Base-by-base conservation (phyloP, 23 tunicate species). In the Phallusia fumigata region DNA sequence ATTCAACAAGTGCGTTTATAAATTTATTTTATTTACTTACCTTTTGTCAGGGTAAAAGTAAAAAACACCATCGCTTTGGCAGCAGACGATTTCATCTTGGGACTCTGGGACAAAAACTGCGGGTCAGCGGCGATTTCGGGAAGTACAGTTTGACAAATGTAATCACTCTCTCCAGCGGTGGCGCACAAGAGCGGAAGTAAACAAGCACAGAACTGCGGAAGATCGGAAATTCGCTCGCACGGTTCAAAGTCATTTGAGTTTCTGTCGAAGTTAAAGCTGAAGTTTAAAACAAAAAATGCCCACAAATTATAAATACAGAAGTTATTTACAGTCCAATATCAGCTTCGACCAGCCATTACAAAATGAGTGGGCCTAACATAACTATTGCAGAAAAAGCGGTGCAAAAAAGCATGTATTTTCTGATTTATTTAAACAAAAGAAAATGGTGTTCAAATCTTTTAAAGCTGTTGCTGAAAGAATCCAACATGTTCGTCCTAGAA, bases 181-280 rank as follows among this genome's bases (percentile, higher is more conserved):
- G 72, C 36, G 40, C 79, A 74, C 15, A 74, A 21, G 24, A 83
- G 35, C 1, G 86, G 69, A 5, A 83, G 79, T 19, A 83, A 47
- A 31, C 76, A 31, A 22, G 79, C 79, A 35, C 69, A 74, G 40
- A 83, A 83, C 36, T 74, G 79, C 33, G 86, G 69, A 31, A 83
- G 79, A 49, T 83, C 86, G 44, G 79, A 45, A 30, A 45, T 11
- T 65, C 64, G 31, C 18, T 81, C 76, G 32, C 76, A 65, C 5
- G 77, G 19, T 53, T 74, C 76, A 36, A 65, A 81, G 28, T 81
- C 53, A 16, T 16, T 24, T 16, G 69, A 58, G 28, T 24, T 58
- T 24, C 69, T 58, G 69, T 58, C 3, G 10, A 40, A 40, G 47
- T 40, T 3, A 40, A 40, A 40, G n/a, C n/a, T 40, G 47, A 40